Evolutionary conservation across 2,888 invertebrate genomes (phyloP), one percentile per base, ranked within the genome.

Genomic region (Creontiades dilutus): DNA sequence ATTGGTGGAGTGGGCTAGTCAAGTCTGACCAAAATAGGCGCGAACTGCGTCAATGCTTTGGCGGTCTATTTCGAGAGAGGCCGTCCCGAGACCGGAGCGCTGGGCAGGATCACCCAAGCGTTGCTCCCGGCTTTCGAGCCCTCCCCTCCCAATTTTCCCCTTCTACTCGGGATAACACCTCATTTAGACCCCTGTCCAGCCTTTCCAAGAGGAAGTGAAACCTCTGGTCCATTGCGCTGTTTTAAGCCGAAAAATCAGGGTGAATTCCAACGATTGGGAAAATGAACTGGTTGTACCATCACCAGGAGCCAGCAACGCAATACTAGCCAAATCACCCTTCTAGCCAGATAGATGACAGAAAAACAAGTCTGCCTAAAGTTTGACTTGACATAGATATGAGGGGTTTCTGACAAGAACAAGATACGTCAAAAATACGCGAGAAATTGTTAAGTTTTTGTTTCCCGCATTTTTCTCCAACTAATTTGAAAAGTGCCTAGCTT

Each of bases 11-110:
- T 52, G 88, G 88, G 80, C 88, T 52, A 89, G 90, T 86, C 76
- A 86, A 86, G 87, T 90, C 91, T 91, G 92, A 91, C 92, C 92
- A 92, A 92, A 92, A 92, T 92, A 92, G 92, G 92, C 92, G 92
- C 91, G 92, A 91, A 92, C 90, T 91, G 89, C 90, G 90, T 90
- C 90, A 91, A 91, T 90, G 81, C 90, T 86, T 75, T 37, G 55
- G 80, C 11, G 88, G 88, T 88, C 88, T 88, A 88, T 88, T 88
- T 88, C 55, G 76, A 88, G 88, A 88, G 88, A n/a, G 68, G 86
- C 19, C 68, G 57, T 46, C 27, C 19, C 76, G 46, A 52, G 68
- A 27, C 48, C 37, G n/a, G 28, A 68, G 46, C 27, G 52, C 88
- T 80, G 78, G 88, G 55, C 78, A 76, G 46, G 88, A 88, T 78